A percentile compares a stretch with the other conserved stretches of the same genome.
phyloP scores from a whole-genome alignment of 2,797 vertebrate species.

The Pteropus rufus region DNA sequence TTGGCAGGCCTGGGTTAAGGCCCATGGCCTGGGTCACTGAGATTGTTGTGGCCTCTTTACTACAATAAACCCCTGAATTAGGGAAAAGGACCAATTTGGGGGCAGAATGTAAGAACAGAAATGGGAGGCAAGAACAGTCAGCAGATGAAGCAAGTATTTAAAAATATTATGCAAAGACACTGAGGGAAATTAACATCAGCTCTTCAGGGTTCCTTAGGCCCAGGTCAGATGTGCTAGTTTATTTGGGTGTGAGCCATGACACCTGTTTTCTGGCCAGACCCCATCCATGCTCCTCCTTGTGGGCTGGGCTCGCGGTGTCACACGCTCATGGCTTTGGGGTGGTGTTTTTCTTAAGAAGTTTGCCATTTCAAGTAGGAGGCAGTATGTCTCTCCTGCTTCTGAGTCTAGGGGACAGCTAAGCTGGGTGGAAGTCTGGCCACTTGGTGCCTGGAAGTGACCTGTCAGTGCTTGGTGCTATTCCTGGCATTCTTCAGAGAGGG shows the following conservation, averaged over 20 bases:
- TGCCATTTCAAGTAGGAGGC: neutral
- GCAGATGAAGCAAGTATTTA: neutral
- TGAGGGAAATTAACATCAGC: neutral
- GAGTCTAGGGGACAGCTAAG: neutral
- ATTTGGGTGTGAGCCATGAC: neutral
- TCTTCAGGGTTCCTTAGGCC: neutral
- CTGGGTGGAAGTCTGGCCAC: neutral
- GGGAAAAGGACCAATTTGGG: neutral
- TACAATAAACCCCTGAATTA: neutral
- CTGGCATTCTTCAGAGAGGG: neutral
- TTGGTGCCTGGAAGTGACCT: neutral
- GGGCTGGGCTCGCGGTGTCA: neutral
- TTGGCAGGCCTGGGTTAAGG: neutral
- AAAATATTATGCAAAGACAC: neutral
- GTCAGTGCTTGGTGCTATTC: neutral
- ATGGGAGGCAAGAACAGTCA: neutral
- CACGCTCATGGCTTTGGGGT: neutral
- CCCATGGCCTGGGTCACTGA: neutral
- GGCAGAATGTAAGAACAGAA: neutral
- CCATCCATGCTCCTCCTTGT: neutral
- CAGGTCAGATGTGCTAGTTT: neutral
- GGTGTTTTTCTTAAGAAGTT: conserved; percentile 25
- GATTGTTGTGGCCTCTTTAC: neutral
- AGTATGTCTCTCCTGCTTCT: neutral
- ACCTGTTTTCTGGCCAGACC: neutral